These are phyloP conservation scores for Talpa occidentalis DNA, from an alignment of 2,113 vertebrate species.

Conservation along the genomic window DNA sequence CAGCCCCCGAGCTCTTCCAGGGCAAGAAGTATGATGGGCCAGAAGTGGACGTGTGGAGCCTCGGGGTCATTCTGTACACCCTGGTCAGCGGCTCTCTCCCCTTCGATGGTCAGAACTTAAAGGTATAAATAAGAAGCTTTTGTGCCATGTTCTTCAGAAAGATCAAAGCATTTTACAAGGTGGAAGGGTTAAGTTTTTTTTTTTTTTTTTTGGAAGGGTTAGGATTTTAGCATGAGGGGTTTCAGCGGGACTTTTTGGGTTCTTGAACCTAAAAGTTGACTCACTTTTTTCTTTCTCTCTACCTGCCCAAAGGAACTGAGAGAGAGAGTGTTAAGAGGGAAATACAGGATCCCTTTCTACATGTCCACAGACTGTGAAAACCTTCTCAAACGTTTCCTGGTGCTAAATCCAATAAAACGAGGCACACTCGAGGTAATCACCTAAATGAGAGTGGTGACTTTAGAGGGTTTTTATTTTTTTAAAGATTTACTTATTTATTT, in stretches of 20 bases:
- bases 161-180: background rate
- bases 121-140: slow-evolving; percentile 85
- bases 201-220: too few relatives aligned
- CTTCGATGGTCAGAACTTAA: slow-evolving; percentile 98
- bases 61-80: slow-evolving; percentile 98
- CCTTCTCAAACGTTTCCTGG: slow-evolving; percentile 98
- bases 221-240: background rate
- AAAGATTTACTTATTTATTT: too few relatives aligned
- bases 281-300: slow-evolving; percentile 58
- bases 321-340: slow-evolving; percentile 97
- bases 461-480: too few relatives aligned
- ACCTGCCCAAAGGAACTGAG: slow-evolving; percentile 91
- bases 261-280: slow-evolving; percentile 24
- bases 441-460: slow-evolving; percentile 54
- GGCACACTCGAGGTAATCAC: slow-evolving; percentile 97
- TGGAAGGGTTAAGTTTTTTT: background rate
- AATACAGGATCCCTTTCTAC: slow-evolving; percentile 99
- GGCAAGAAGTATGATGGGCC: slow-evolving; percentile 99
- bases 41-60: slow-evolving; percentile 99
- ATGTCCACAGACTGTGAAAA: slow-evolving; percentile 99
- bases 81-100: slow-evolving; percentile 98
- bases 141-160: background rate
- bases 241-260: background rate
- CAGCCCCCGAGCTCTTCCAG: slow-evolving; percentile 98
- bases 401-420: slow-evolving; percentile 97